Evolutionary conservation across 1,140 invertebrate species (phyloP), one percentile per base, ranked within the genome.

Genomic region (Dendrolimus kikuchii): DNA sequence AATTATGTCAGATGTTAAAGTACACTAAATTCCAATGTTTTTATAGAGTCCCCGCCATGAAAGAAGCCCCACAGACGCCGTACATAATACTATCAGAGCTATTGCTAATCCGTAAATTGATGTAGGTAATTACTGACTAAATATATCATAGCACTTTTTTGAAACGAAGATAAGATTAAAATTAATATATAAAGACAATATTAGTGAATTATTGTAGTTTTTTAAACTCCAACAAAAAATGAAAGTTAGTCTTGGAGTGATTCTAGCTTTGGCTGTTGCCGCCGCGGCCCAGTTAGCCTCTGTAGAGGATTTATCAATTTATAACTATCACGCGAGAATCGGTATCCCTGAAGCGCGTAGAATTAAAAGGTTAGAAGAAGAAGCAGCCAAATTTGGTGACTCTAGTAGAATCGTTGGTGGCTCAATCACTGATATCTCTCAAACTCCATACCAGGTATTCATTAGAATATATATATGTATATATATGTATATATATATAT

Each of bases 361-460:
- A 49, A 57, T 75, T 4, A 73, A 62, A 46, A 57, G 50, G 6
- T 40, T 51, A 9, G 73, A 75, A 57, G 62, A 64, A 49, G 48
- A 59, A 38, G 44, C 43, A 37, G 7, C 5, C 23, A 46, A 52
- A 53, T 48, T 4, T 50, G n/a, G 42, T 10, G 44, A 39, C 41
- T 49, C 46, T 2, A 42, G 58, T 8, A 60, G 64, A 49, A 75
- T 75, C 46, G 65, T 71, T 9, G 75, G 75, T 9, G 75, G 71
- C 38, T 37, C 43, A 0, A 37, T 60, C 7, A 60, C 66, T 40
- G 66, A 75, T 43, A 68, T 79, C 23, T 52, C 55, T 36, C 36
- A 64, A 44, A 55, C 60, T 8, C 75, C 75, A 5, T 78, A 74
- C 49, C 75, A 78, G 63, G 75, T 78, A 62, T 38, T 10, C 51